These are phyloP conservation scores for Cephus rjabovi DNA, from an alignment of 2,888 invertebrate genomes.

Conservation along the genomic window DNA sequence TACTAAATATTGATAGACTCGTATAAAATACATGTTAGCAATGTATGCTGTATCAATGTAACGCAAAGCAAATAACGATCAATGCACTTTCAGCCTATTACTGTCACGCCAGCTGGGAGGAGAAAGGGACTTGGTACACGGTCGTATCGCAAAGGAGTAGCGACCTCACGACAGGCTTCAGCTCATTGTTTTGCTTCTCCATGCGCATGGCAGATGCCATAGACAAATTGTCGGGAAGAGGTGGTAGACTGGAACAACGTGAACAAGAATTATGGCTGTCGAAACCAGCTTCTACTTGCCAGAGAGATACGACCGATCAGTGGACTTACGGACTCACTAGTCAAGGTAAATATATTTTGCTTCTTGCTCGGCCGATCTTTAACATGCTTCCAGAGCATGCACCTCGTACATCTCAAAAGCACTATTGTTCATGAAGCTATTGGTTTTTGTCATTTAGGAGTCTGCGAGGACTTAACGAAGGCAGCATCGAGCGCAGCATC, in stretches of 20 bases:
- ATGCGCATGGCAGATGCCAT: conserved; percentile 49
- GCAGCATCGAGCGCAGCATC: conserved; percentile 59
- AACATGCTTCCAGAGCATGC: not conserved
- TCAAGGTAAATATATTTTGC: conserved; percentile 48
- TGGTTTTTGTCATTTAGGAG: conserved; percentile 46
- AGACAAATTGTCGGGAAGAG: conserved; percentile 46
- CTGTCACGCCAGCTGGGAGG: conserved; percentile 81
- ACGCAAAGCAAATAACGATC: not conserved
- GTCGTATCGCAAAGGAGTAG: conserved; percentile 72
- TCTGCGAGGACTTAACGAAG: conserved; percentile 60
- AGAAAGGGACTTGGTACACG: conserved; percentile 74
- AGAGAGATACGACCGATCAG: conserved; percentile 48
- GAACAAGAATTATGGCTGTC: conserved; percentile 57
- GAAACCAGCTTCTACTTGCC: conserved; percentile 54
- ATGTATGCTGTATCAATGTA: not conserved
- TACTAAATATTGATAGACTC: not conserved
- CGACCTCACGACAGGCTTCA: conserved; percentile 36
- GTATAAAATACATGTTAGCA: not conserved
- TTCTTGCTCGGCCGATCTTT: not conserved
- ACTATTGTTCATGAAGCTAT: not conserved
- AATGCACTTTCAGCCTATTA: conserved; percentile 71
- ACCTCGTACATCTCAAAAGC: not conserved
- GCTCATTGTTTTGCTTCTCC: conserved; percentile 58
- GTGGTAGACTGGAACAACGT: conserved; percentile 40
- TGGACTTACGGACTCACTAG: conserved; percentile 56